A percentile compares a stretch with the other conserved stretches of the same genome.
Conservation (phyloP, 2,888 invertebrate species). For the Pyrrhia umbra region DNA sequence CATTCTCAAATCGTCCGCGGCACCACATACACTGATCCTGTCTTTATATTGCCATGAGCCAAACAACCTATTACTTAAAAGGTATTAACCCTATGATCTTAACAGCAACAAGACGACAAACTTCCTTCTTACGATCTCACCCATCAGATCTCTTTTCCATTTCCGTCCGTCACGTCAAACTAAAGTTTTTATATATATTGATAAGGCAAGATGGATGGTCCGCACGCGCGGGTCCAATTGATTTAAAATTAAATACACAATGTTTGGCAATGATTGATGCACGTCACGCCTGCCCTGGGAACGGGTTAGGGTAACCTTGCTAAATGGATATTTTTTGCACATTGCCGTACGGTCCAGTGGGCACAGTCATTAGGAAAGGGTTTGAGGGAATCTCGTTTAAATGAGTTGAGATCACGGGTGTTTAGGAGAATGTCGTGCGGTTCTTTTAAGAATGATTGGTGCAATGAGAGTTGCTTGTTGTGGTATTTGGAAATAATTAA, state of each 20-base stretch:
- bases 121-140: conserved; percentile 11
- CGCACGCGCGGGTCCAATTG: conserved; percentile 87
- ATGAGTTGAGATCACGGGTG: conserved; percentile 12
- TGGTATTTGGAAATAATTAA: too few species aligned
- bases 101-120: background rate
- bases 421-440: background rate
- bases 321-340: conserved; percentile 71
- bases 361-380: conserved; percentile 62
- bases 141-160: conserved; percentile 60
- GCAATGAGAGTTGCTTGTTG: background rate
- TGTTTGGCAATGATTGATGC: conserved; percentile 81
- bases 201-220: conserved; percentile 87
- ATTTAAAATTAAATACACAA: conserved; percentile 87
- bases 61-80: too few species aligned
- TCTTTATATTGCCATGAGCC: too few species aligned
- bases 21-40: too few species aligned
- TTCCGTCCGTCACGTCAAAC: conserved; percentile 71
- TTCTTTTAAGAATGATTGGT: background rate
- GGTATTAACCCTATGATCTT: background rate
- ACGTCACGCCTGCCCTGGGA: conserved; percentile 83
- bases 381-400: conserved; percentile 33
- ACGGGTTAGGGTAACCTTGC: conserved; percentile 76
- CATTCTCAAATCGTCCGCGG: too few species aligned
- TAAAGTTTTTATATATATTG: conserved; percentile 81
- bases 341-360: conserved; percentile 62